These are phyloP conservation scores for Colinus virginianus DNA, from an alignment of 2,113 vertebrate genomes.

Conservation along the genomic window DNA sequence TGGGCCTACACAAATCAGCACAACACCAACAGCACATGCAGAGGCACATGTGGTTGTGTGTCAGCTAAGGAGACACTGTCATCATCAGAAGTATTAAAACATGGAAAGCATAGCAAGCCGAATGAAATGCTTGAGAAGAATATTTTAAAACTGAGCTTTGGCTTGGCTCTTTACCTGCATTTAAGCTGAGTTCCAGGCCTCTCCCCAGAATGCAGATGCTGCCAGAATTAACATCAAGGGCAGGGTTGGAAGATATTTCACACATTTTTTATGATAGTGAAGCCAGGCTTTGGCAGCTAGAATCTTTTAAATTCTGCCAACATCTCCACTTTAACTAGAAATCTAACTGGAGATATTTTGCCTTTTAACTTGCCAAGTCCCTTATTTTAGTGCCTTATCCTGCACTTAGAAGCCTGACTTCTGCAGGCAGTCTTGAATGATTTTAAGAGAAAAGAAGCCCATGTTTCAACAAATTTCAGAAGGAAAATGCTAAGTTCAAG, in stretches of 20 bases:
- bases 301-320: not conserved
- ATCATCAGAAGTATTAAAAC: not conserved
- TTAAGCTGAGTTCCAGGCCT: not conserved
- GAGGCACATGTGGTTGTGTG: not conserved
- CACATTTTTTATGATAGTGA: fast-evolving
- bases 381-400: not conserved
- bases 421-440: not conserved
- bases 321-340: not conserved
- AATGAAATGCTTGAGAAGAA: not conserved
- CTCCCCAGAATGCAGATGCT: not conserved
- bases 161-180: not conserved
- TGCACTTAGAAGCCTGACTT: not conserved
- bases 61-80: not conserved
- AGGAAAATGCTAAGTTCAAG: not conserved
- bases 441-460: not conserved
- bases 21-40: fast-evolving
- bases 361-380: not conserved
- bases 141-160: fast-evolving
- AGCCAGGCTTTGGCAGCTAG: not conserved
- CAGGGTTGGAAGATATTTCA: not conserved
- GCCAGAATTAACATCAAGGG: not conserved
- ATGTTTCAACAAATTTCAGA: not conserved
- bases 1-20: not conserved
- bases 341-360: not conserved
- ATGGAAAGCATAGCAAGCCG: not conserved